A percentile compares a stretch with the other conserved stretches of the same genome.
Conservation (phyloP, 2,888 invertebrate genomes). For the Ormyrus rosae region DNA sequence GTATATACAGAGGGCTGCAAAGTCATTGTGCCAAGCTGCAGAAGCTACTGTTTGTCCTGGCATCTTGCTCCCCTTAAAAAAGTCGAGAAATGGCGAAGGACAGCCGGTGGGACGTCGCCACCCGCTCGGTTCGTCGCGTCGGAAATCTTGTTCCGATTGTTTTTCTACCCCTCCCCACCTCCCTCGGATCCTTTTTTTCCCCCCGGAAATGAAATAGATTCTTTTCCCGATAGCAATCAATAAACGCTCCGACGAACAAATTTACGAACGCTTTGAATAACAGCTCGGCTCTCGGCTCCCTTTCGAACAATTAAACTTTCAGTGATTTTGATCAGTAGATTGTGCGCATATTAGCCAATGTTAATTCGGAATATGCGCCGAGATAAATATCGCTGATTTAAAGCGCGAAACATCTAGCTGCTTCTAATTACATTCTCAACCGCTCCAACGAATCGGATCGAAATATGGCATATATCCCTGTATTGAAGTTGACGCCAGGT, state of each 20-base stretch:
- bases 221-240: slow-evolving; percentile 7
- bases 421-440: background rate
- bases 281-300: background rate
- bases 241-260: slow-evolving; percentile 1
- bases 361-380: background rate
- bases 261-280: slow-evolving; percentile 5
- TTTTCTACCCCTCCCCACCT: slow-evolving; percentile 6
- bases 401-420: background rate
- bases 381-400: too few relatives aligned
- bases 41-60: slow-evolving; percentile 66
- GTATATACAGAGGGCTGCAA: slow-evolving; percentile 53
- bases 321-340: too few relatives aligned
- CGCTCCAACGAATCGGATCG: too few relatives aligned
- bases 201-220: slow-evolving; percentile 10
- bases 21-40: slow-evolving; percentile 69
- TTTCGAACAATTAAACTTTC: too few relatives aligned
- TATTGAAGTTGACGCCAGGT: too few relatives aligned
- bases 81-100: slow-evolving; percentile 11
- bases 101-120: slow-evolving; percentile 8
- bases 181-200: background rate
- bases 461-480: too few relatives aligned
- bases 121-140: slow-evolving; percentile 21
- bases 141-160: slow-evolving; percentile 45
- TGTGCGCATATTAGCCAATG: background rate
- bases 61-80: slow-evolving; percentile 60